phyloP scores from a whole-genome alignment of 2,797 vertebrate species.

The Helarctos malayanus region DNA sequence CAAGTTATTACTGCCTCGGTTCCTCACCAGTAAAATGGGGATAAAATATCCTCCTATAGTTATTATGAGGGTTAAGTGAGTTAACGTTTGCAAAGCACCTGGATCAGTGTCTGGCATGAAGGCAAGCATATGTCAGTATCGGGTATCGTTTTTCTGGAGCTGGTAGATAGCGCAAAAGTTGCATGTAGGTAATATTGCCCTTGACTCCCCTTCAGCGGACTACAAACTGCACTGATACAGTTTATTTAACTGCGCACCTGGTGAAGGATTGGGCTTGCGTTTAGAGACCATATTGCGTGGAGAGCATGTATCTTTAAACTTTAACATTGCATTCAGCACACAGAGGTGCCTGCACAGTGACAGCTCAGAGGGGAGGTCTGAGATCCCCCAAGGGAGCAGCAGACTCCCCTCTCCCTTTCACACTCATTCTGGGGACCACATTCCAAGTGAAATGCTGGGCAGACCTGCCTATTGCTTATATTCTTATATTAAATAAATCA shows the following conservation, averaged over 20 bases:
- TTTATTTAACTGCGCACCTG: not conserved
- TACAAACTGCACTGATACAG: too few relatives aligned
- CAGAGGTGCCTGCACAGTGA: not conserved
- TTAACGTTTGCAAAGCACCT: not conserved
- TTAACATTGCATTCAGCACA: not conserved
- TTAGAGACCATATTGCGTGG: not conserved
- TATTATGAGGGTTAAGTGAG: not conserved
- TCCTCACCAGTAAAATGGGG: not conserved
- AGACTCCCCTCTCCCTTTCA: not conserved
- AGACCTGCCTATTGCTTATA: not conserved
- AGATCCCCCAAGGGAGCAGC: not conserved
- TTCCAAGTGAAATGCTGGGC: not conserved
- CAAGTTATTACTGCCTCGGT: not conserved
- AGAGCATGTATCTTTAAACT: not conserved
- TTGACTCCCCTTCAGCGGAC: not conserved
- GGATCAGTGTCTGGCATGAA: not conserved
- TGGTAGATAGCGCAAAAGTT: not conserved
- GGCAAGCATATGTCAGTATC: not conserved
- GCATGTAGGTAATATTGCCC: not conserved
- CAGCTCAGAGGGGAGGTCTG: not conserved
- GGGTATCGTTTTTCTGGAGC: conserved; percentile 1
- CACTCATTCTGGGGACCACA: not conserved
- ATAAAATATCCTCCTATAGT: not conserved
- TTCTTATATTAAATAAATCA: not conserved
- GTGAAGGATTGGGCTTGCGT: not conserved